Base-by-base conservation (phyloP, 2,888 invertebrate genomes). In the Nematopogon swammerdamellus region DNA sequence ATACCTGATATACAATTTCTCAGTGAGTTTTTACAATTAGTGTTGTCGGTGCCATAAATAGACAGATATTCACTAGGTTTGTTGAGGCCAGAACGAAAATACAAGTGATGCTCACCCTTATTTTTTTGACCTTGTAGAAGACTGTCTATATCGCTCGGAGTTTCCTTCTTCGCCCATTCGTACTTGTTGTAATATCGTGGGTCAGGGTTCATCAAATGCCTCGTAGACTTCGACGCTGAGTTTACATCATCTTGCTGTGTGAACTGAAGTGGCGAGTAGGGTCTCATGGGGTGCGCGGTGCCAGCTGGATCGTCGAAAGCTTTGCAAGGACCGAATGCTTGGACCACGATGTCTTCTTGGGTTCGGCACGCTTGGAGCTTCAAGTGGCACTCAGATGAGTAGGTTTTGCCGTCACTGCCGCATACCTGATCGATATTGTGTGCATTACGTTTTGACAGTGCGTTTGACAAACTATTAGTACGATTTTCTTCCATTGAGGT, bases 351-450 rank as follows among this genome's bases (percentile, higher is more conserved):
- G 61, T 90, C 87, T 59, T 87, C 87, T 74, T 92, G 92, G 61
- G 87, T 80, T 60, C 88, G 85, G 72, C 95, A 95, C 49, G 92
- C 89, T 69, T 91, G 87, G 63, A 89, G 84, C 59, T 88, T 83
- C 54, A 94, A 82, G 63, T 88, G 87, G 65, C 95, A 95, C 64
- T 92, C 90, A 56, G 91, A 93, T 58, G 89, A 83, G 68, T 91
- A 92, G 52, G 90, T 91, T 71, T 88, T 88, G 49, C 89, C 89
- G 63, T 90, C 89, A 62, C 88, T 89, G 51, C 89, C 90, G 67
- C 90, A 90, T 59, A 91, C 83, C 79, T 79, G 69, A 67, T 64
- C 60, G 50, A 11, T 18, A 46, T 25, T 20, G 46, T 46, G 25
- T 8, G 25, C 8, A 30, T 14, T 10, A 30, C 14, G 8, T 30